A percentile compares a stretch with the other conserved stretches of the same genome.
These are phyloP conservation scores for Sphenopsis melanotis DNA, from an alignment of 2,797 vertebrate genomes.

Conservation along the genomic window DNA sequence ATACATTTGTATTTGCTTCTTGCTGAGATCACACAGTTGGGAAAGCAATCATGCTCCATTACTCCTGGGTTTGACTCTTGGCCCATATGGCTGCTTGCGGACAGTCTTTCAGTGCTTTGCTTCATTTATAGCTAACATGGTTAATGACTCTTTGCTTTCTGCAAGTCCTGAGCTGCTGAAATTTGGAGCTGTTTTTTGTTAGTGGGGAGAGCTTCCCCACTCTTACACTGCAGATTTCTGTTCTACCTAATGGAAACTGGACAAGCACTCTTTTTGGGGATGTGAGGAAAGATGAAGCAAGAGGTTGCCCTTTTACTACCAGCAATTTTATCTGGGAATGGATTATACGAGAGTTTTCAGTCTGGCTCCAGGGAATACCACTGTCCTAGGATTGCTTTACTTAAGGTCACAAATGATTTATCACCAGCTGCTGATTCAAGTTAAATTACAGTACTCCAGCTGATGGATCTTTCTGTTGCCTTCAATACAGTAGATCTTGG, in stretches of 20 bases:
- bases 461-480: slow-evolving; percentile 36
- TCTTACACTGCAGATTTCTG: not conserved
- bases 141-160: slow-evolving; percentile 28
- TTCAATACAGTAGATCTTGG: slow-evolving; percentile 25
- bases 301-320: slow-evolving; percentile 5
- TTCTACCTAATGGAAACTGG: not conserved
- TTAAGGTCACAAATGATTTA: slow-evolving; percentile 53
- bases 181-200: slow-evolving; percentile 27
- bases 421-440: slow-evolving; percentile 26
- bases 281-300: not conserved
- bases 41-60: slow-evolving; percentile 38
- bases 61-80: slow-evolving; percentile 42
- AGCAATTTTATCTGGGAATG: not conserved
- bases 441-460: slow-evolving; percentile 40
- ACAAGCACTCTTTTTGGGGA: not conserved
- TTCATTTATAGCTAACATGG: slow-evolving; percentile 27
- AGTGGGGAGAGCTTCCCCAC: not conserved
- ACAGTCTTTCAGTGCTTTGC: not conserved
- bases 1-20: slow-evolving; percentile 43
- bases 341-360: slow-evolving; percentile 29
- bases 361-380: slow-evolving; percentile 20
- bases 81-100: slow-evolving; percentile 2
- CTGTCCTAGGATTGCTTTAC: slow-evolving; percentile 4
- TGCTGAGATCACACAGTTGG: slow-evolving; percentile 19
- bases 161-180: not conserved